phyloP scores from a whole-genome alignment of 2,797 vertebrate species.

The Sebastes hubbsi region DNA sequence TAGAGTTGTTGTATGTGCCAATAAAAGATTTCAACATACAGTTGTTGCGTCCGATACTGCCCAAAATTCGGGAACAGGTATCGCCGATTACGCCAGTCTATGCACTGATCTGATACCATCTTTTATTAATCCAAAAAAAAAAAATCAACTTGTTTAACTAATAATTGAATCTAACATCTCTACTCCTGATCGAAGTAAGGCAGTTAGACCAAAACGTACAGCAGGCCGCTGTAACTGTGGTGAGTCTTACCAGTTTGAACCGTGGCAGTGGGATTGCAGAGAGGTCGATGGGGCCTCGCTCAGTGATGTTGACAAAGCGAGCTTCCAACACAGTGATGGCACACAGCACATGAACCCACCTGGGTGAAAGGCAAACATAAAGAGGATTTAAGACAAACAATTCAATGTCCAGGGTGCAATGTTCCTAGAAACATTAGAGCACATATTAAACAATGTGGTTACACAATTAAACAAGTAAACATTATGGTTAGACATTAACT shows the following conservation, averaged over 20 bases:
- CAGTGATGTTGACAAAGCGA: slow-evolving; percentile 94
- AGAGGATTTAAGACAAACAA: slow-evolving; percentile 11
- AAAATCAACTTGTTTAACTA: no score
- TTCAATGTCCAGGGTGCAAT: background rate
- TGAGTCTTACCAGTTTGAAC: slow-evolving; percentile 89
- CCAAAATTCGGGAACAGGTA: no score
- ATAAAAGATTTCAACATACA: no score
- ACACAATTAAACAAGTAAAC: background rate
- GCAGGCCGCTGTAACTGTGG: background rate
- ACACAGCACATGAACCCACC: slow-evolving; percentile 98
- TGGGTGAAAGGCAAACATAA: slow-evolving; percentile 66
- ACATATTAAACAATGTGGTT: background rate
- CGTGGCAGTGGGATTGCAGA: slow-evolving; percentile 92
- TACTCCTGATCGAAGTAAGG: background rate
- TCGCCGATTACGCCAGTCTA: no score
- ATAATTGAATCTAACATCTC: no score
- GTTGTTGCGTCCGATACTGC: no score
- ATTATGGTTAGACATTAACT: background rate
- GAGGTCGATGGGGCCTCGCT: slow-evolving; percentile 93
- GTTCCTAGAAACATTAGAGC: background rate
- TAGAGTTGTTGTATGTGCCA: no score
- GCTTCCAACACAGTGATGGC: slow-evolving; percentile 96
- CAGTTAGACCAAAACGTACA: background rate
- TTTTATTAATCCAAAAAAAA: no score
- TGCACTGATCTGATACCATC: no score